Percentiles rank a stretch among this genome's conserved stretches.
Evolutionary conservation across 2,888 invertebrate genomes (phyloP).

Genomic region (Tryphoninae sp.): DNA sequence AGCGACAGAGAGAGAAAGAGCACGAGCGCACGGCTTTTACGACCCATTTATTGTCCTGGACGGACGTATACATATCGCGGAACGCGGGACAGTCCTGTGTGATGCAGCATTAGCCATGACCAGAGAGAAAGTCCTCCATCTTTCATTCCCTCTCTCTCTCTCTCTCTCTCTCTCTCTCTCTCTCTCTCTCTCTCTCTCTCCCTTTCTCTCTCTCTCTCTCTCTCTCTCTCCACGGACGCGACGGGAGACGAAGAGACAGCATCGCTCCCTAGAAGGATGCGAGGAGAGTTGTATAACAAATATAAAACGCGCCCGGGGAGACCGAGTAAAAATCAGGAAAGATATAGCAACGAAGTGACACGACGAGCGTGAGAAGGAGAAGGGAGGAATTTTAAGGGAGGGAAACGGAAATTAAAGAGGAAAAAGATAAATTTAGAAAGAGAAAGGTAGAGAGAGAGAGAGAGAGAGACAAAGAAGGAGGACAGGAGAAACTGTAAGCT

Average conservation of each 20-base stretch:
- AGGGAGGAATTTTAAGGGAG: conserved; percentile 37
- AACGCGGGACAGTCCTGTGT: conserved; percentile 41
- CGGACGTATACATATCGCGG: conserved; percentile 51
- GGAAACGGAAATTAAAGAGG: background rate
- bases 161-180: conserved; percentile 8
- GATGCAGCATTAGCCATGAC: conserved; percentile 61
- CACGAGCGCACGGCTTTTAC: conserved; percentile 57
- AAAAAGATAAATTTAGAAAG: conserved; percentile 34
- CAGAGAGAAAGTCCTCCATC: conserved; percentile 31
- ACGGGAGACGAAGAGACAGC: conserved; percentile 4
- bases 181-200: background rate
- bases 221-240: conserved; percentile 6
- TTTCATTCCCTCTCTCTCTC: conserved; percentile 10
- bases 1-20: conserved; percentile 29
- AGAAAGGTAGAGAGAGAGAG: conserved; percentile 14
- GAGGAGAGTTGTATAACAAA: conserved; percentile 32
- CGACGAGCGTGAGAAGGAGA: conserved; percentile 21
- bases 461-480: conserved; percentile 23
- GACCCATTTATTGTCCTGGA: conserved; percentile 64
- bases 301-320: conserved; percentile 57
- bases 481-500: conserved; percentile 30
- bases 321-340: conserved; percentile 52
- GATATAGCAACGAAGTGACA: background rate
- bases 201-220: background rate
- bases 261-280: conserved; percentile 50